These are phyloP conservation scores for Thalassophryne amazonica DNA, from an alignment of 2,797 vertebrate species.

Conservation along the genomic window DNA sequence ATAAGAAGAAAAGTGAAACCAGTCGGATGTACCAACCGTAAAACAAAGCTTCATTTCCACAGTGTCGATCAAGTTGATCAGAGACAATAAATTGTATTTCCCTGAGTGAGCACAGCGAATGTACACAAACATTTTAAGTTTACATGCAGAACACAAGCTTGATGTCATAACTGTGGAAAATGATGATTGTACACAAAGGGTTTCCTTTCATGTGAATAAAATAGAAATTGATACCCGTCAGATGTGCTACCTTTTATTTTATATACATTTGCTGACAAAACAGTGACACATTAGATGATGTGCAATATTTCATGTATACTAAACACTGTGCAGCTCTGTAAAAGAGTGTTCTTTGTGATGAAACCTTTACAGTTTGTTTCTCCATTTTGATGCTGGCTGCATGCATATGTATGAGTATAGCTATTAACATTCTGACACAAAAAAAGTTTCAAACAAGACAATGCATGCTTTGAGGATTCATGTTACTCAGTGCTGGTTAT, in stretches of 20 bases:
- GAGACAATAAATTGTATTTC: slow-evolving; percentile 51
- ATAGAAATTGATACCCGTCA: no score
- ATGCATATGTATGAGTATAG: slow-evolving; percentile 41
- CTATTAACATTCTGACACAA: slow-evolving; percentile 44
- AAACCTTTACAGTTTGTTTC: slow-evolving; percentile 20
- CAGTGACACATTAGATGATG: neutral
- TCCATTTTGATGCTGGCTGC: slow-evolving; percentile 25
- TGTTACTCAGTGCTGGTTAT: slow-evolving; percentile 41
- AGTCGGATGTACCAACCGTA: no score
- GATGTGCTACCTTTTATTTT: no score
- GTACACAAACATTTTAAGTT: slow-evolving; percentile 30
- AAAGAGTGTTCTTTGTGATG: slow-evolving; percentile 6
- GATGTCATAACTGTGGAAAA: slow-evolving; percentile 68
- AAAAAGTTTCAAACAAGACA: slow-evolving; percentile 30
- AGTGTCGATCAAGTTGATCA: slow-evolving; percentile 53
- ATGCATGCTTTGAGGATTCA: slow-evolving; percentile 50
- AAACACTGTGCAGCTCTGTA: neutral
- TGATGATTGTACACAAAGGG: slow-evolving; percentile 9
- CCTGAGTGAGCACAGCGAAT: slow-evolving; percentile 66
- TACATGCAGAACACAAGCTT: slow-evolving; percentile 57
- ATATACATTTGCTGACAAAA: neutral
- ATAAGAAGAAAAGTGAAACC: no score
- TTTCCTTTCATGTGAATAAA: slow-evolving; percentile 13
- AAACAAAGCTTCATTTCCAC: slow-evolving; percentile 48
- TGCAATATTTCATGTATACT: neutral